These are phyloP conservation scores for Oceanites oceanicus DNA, from an alignment of 2,113 vertebrate species.

Conservation along the genomic window DNA sequence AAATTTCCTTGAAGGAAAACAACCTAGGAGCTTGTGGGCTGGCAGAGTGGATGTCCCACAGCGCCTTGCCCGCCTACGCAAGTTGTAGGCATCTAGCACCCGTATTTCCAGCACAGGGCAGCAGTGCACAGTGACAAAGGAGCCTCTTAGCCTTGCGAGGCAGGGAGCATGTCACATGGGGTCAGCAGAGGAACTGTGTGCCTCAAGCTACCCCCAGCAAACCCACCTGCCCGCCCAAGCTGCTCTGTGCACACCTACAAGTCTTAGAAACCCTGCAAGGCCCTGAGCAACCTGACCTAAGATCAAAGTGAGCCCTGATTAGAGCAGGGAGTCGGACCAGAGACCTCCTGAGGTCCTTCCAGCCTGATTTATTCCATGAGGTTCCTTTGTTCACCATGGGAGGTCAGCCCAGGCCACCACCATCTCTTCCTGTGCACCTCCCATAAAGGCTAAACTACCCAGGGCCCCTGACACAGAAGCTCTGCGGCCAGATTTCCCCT, in stretches of 20 bases:
- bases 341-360: neutral
- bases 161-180: accelerated
- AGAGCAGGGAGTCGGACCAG: neutral
- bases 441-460: neutral
- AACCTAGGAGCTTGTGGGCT: neutral
- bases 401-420: neutral
- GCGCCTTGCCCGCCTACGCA: neutral
- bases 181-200: neutral
- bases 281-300: neutral
- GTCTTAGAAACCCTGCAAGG: neutral
- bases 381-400: neutral
- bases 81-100: neutral
- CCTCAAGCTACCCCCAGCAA: neutral
- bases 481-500: neutral
- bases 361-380: neutral
- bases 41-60: accelerated
- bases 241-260: neutral
- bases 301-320: neutral
- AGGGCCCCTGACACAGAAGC: neutral
- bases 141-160: neutral
- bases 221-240: neutral
- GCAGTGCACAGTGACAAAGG: neutral
- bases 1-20: neutral
- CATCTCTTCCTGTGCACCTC: neutral
- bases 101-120: neutral